Evolutionary conservation across 2,797 vertebrate species (phyloP).

Genomic region (Argyrosomus regius): DNA sequence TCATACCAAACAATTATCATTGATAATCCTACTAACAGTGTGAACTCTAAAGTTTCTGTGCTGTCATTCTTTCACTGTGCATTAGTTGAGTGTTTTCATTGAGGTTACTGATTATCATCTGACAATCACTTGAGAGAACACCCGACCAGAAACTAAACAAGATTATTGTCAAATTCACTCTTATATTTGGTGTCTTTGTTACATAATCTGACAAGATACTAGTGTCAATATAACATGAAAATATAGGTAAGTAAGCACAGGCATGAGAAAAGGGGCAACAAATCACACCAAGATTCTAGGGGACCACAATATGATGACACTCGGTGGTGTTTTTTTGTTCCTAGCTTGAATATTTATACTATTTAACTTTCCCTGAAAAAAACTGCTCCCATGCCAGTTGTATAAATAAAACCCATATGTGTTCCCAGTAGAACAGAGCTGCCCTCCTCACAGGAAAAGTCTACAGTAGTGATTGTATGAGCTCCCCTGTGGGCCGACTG

Average conservation of each 20-base stretch:
- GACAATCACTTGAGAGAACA: too few species aligned
- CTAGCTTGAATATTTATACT: background rate
- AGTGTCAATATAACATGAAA: too few species aligned
- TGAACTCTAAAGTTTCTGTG: background rate
- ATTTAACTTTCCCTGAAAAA: background rate
- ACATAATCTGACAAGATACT: too few species aligned
- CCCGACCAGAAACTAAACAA: too few species aligned
- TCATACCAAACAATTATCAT: background rate
- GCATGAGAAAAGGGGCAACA: background rate
- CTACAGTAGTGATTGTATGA: background rate
- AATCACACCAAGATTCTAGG: background rate
- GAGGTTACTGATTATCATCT: too few species aligned
- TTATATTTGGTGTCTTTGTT: too few species aligned
- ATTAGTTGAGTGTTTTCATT: too few species aligned
- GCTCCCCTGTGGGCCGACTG: slow-evolving; percentile 8
- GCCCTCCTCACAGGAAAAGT: background rate
- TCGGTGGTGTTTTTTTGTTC: background rate
- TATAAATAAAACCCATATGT: background rate
- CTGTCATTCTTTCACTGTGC: background rate
- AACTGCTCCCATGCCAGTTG: background rate
- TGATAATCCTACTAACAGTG: background rate
- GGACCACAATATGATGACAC: too few species aligned
- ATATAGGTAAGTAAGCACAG: background rate
- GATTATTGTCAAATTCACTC: too few species aligned
- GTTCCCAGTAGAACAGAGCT: background rate